Conservation (phyloP, 2,113 vertebrate genomes). For the Catharus minimus region DNA sequence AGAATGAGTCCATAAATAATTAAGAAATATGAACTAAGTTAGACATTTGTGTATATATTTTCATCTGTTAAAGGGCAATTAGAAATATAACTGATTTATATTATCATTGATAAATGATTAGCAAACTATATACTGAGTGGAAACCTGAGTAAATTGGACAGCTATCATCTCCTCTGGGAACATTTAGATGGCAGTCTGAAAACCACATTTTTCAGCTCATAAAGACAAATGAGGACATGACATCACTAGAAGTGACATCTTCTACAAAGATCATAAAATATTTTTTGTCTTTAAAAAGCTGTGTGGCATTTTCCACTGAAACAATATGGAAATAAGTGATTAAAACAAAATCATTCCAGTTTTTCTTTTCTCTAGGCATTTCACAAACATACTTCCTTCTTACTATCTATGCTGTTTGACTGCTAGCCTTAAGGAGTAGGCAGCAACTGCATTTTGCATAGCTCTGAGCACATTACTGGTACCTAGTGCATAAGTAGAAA, state of each 20-base stretch:
- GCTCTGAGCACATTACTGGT: background rate
- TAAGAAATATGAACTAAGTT: background rate
- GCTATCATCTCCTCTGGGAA: background rate
- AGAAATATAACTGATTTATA: background rate
- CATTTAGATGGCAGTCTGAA: background rate
- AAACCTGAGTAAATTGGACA: background rate
- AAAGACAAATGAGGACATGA: background rate
- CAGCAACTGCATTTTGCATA: background rate
- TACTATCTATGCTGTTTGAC: background rate
- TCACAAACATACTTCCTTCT: background rate
- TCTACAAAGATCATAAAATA: background rate
- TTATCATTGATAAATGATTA: background rate
- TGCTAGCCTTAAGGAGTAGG: background rate
- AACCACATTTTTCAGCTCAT: background rate
- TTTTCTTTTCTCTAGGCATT: background rate
- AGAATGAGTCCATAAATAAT: background rate
- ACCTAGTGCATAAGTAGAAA: background rate
- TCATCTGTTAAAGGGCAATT: background rate
- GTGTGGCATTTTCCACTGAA: background rate
- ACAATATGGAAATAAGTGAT: background rate
- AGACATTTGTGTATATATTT: background rate
- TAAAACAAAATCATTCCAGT: background rate
- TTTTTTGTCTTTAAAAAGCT: background rate
- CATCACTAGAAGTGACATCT: background rate
- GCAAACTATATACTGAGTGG: background rate